Base-by-base conservation (phyloP, 2,888 invertebrate genomes). In the Phyto melanocephala region DNA sequence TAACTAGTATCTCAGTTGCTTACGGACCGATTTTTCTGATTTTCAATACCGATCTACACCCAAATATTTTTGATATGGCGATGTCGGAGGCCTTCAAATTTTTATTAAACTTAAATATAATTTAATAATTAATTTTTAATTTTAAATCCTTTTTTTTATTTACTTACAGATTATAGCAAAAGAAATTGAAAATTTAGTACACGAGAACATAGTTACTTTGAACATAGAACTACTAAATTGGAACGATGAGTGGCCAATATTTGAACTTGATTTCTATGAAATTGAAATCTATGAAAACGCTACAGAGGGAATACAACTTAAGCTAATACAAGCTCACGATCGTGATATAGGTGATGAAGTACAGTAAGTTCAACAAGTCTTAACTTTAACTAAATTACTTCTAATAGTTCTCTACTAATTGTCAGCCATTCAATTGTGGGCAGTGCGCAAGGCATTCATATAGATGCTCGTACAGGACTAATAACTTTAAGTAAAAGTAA, bases 211-310 rank as follows among this genome's bases (percentile, higher is more conserved):
- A n/a, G 87, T 86, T 7, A 87, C 87, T 2, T 88, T 94, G 0
- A 89, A 88, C 74, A 92, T 95, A 10, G 87, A 92, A 72, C 92
- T 95, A 52, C 90, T 91, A 35, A 95, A 96, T 90, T 93, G 93
- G 92, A 96, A 95, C 89, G 95, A 96, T 87, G 95, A 95, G 88
- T 86, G 91, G 83, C 96, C 96, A 0, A 92, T 92, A 83, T 95
- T 95, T 88, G 86, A 89, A 6, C 78, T 89, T 2, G 85, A 87
- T 13, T 87, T 89, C 4, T 89, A 91, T 40, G 91, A 86, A 0
- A 92, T 92, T 0, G 84, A 89, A 5, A 91, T 94, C 70, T 88
- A 92, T 13, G 95, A 95, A 91, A 94, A 93, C 17, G 92, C 92
- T 33, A 90, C 89, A 0, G 89, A 87, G 1, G 93, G 92, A 2